phyloP scores from a whole-genome alignment of 2,888 invertebrate genomes.

The Panzeria rudis region DNA sequence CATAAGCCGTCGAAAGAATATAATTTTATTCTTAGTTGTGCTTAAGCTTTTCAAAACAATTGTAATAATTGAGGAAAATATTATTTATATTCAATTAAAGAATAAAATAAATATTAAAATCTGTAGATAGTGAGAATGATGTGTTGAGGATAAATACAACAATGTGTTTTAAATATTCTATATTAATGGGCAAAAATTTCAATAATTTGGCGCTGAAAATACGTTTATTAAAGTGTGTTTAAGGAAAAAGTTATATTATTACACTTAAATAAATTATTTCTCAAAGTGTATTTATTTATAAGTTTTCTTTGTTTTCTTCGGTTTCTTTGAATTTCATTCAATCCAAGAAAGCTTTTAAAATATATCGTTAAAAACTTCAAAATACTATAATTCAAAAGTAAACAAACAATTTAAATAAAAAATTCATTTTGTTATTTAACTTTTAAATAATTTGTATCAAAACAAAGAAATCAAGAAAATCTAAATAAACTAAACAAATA shows the following conservation, averaged over 20 bases:
- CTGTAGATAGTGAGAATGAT: not conserved
- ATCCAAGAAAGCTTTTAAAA: conserved; percentile 32
- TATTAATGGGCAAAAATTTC: conserved; percentile 74
- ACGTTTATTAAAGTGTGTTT: conserved; percentile 54
- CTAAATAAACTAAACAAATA: conserved; percentile 25
- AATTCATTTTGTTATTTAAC: conserved; percentile 14
- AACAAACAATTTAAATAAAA: conserved; percentile 20
- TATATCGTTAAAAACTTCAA: conserved; percentile 16
- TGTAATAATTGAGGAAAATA: conserved; percentile 26
- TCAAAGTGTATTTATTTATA: conserved; percentile 5
- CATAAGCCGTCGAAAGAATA: conserved; percentile 57
- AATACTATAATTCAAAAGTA: conserved; percentile 27
- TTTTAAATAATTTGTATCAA: conserved; percentile 27
- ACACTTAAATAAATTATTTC: not conserved
- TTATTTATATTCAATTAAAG: not conserved
- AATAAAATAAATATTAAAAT: not conserved
- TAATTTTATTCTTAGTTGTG: conserved; percentile 62
- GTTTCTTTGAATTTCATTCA: not conserved
- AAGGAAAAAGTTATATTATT: not conserved
- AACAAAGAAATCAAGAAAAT: conserved; percentile 20
- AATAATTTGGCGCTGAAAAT: conserved; percentile 69
- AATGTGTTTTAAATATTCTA: conserved; percentile 77
- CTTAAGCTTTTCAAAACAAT: conserved; percentile 64
- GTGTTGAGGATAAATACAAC: not conserved
- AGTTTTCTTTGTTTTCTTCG: not conserved